Percentiles rank a stretch among this genome's conserved stretches.
Conservation (phyloP, 2,113 vertebrate genomes). For the Dryoscopus gambensis region DNA sequence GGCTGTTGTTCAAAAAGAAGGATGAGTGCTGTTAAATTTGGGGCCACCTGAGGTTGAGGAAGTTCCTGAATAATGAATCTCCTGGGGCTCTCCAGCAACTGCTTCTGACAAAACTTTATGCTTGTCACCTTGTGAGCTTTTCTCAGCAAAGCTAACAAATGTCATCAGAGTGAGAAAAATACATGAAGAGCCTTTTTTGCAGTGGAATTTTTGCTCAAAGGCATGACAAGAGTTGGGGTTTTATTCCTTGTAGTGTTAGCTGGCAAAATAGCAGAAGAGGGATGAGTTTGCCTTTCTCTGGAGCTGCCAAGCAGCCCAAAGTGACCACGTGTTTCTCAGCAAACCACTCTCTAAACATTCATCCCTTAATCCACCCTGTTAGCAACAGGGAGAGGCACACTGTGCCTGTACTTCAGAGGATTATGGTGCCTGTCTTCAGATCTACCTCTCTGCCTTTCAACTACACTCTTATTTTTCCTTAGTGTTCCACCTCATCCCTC, state of each 20-base stretch:
- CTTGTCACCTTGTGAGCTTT: slow-evolving; percentile 7
- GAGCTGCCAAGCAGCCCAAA: neutral
- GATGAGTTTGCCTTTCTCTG: neutral
- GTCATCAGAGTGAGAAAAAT: slow-evolving; percentile 35
- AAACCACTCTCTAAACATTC: neutral
- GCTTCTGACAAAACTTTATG: slow-evolving; percentile 3
- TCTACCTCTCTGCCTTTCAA: neutral
- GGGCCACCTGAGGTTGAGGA: neutral
- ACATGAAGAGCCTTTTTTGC: neutral
- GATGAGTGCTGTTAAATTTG: slow-evolving; percentile 1
- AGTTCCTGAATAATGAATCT: slow-evolving; percentile 40
- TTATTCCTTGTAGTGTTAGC: neutral
- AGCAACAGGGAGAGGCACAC: neutral
- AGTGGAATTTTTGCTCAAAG: slow-evolving; percentile 4
- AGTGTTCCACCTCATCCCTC: neutral
- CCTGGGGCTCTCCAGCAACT: neutral
- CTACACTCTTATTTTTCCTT: neutral
- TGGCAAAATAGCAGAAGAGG: neutral
- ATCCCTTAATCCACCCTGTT: neutral
- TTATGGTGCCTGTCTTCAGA: neutral
- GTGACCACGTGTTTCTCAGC: neutral
- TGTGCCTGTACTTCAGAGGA: neutral
- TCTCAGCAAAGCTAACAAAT: slow-evolving; percentile 14
- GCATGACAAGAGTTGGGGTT: neutral
- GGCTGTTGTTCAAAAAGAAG: neutral